A percentile compares a stretch with the other conserved stretches of the same genome.
These are phyloP conservation scores for Hybos culiciformis DNA, from an alignment of 2,888 invertebrate species.

Conservation along the genomic window DNA sequence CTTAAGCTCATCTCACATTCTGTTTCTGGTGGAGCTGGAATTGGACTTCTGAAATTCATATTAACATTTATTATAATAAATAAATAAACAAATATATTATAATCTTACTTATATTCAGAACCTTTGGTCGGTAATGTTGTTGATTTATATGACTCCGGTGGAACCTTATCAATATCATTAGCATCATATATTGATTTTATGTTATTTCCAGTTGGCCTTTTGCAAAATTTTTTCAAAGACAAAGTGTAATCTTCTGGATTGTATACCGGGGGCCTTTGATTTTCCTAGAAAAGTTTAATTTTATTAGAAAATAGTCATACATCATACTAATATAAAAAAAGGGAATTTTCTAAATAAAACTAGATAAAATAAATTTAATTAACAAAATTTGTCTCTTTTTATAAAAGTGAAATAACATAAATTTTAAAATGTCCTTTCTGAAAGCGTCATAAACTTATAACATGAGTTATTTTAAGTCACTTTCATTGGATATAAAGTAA, in stretches of 20 bases:
- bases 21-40: constrained; percentile 43
- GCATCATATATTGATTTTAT: constrained; percentile 33
- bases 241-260: constrained; percentile 80
- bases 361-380: not conserved
- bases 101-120: constrained; percentile 31
- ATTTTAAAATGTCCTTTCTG: too few species aligned
- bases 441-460: too few species aligned
- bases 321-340: too few species aligned
- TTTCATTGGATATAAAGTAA: too few species aligned
- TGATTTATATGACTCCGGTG: constrained; percentile 26
- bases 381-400: not conserved
- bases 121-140: constrained; percentile 32
- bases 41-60: constrained; percentile 44
- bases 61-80: not conserved
- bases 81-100: not conserved
- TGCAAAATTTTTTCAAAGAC: constrained; percentile 66
- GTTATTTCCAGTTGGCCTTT: constrained; percentile 23
- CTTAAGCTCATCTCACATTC: constrained; percentile 75
- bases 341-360: too few species aligned
- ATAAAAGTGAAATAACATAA: too few species aligned
- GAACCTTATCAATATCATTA: constrained; percentile 16
- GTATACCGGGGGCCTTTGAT: constrained; percentile 75
- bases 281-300: constrained; percentile 42
- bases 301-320: not conserved
- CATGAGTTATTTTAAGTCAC: too few species aligned